Percentiles rank a stretch among this genome's conserved stretches.
Evolutionary conservation across 1,140 invertebrate species (phyloP).

Genomic region (Zaprionus camerounensis): DNA sequence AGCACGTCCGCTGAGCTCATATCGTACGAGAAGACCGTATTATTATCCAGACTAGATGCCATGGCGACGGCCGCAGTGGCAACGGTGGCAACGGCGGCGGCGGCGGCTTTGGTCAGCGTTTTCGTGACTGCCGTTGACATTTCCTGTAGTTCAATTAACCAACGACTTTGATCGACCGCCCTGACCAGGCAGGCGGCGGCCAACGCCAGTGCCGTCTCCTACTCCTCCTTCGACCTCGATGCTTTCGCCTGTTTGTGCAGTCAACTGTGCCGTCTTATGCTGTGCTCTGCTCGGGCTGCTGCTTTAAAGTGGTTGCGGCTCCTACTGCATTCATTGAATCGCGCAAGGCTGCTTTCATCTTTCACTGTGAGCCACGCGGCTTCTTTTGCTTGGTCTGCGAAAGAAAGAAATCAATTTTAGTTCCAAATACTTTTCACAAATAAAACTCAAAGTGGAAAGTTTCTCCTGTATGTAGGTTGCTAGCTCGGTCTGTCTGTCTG

Average conservation of each 20-base stretch:
- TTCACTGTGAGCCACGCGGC: not conserved
- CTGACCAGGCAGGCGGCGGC: constrained; percentile 15
- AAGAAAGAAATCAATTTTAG: constrained; percentile 48
- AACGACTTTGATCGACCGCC: constrained; percentile 20
- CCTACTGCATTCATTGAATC: constrained; percentile 33
- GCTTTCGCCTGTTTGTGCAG: not conserved
- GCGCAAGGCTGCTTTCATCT: constrained; percentile 41
- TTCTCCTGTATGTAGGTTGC: constrained; percentile 13
- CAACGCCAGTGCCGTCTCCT: not conserved
- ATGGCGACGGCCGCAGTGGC: constrained; percentile 25
- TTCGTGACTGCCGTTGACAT: constrained; percentile 50
- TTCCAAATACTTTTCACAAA: constrained; percentile 49
- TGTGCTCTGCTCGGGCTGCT: not conserved
- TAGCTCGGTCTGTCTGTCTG: not conserved
- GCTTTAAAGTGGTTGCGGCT: constrained; percentile 3
- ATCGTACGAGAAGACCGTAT: constrained; percentile 35
- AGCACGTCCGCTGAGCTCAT: constrained; percentile 56
- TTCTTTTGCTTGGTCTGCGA: constrained; percentile 18
- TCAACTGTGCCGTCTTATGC: constrained; percentile 19
- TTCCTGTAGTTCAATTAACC: constrained; percentile 49
- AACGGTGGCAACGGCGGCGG: constrained; percentile 5
- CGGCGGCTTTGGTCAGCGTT: constrained; percentile 15
- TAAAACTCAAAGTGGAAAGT: constrained; percentile 40
- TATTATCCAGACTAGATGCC: constrained; percentile 58
- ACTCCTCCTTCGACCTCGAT: not conserved